Evolutionary conservation across 2,888 invertebrate genomes (phyloP).

Genomic region (Calliopum simillimum): DNA sequence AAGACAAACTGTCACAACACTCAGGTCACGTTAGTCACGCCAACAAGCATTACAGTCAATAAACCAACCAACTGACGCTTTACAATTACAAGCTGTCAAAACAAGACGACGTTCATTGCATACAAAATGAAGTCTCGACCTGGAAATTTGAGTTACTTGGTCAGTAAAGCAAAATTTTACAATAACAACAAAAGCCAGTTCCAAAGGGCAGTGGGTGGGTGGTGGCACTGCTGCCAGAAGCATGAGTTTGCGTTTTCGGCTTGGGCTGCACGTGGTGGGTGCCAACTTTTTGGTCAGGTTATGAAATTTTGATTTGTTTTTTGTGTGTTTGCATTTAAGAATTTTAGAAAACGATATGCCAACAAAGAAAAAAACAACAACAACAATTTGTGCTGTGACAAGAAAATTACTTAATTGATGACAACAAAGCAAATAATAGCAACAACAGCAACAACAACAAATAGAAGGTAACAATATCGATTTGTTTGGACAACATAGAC

Average conservation of each 20-base stretch:
- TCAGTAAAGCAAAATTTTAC: background rate
- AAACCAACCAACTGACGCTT: conserved; percentile 10
- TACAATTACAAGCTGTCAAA: conserved; percentile 19
- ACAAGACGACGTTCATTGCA: conserved; percentile 6
- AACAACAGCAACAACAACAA: background rate
- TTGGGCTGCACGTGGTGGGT: background rate
- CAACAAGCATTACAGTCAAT: conserved; percentile 19
- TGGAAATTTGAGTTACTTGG: conserved; percentile 19
- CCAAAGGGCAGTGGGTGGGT: no score
- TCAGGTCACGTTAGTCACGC: conserved; percentile 19
- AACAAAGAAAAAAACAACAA: background rate
- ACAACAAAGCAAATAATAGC: background rate
- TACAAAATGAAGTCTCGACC: conserved; percentile 15
- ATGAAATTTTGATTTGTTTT: conserved; percentile 11
- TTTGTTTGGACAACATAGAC: background rate
- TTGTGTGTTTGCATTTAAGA: conserved; percentile 1
- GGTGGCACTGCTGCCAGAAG: no score
- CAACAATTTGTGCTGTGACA: background rate
- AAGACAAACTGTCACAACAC: background rate
- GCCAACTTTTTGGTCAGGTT: background rate
- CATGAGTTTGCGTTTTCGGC: background rate
- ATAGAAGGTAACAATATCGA: conserved; percentile 10
- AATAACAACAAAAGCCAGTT: no score
- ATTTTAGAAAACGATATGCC: background rate
- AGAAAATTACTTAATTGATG: conserved; percentile 6